Evolutionary conservation across 2,797 vertebrate genomes (phyloP), one percentile per base, ranked within the genome.

Genomic region (Sphenodon punctatus): DNA sequence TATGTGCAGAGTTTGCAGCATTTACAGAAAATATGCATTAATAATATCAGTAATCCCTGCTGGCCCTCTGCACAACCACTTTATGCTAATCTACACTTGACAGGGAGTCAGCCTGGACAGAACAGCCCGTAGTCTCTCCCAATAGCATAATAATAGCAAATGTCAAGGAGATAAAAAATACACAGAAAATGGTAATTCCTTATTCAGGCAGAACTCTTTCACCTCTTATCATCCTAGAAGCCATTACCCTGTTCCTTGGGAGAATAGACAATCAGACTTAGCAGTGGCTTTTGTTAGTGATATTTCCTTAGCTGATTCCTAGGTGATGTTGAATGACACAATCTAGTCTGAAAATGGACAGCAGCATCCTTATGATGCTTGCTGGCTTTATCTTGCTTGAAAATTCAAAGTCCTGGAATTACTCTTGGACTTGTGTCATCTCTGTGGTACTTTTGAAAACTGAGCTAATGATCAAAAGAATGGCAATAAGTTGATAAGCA

Each of bases 391-490:
- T 80, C 70, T 61, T 61, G 64, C 68, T 68, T 63, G 41, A 48
- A 48, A 81, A 45, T 45, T 43, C 43, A 45, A 45, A 67, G 68
- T 64, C 56, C 64, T 63, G 34, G 48, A 68, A 68, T 74, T 81
- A 71, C 81, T 48, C 74, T 81, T 70, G 81, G 81, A 75, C 79
- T 75, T 71, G 68, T 67, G 64, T 74, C 70, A 55, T 63, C 48
- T 46, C 68, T 68, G 32, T 75, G 64, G 32, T 46, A 41, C 27
- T 61, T 27, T 59, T 51, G 27, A 41, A n/a, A 48, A 13, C 25
- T 53, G 30, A 48, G 67, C 10, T 36, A 36, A 58, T 46, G 56
- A 65, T 34, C 51, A 48, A 49, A 30, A 38, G 64, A 82, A 59
- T 39, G 42, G 30, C 36, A 46, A 19, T 17, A 42, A 43, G 12